Percentiles rank a stretch among this genome's conserved stretches.
Conservation (phyloP, 2,888 invertebrate genomes). For the Eumerus sabulonum region DNA sequence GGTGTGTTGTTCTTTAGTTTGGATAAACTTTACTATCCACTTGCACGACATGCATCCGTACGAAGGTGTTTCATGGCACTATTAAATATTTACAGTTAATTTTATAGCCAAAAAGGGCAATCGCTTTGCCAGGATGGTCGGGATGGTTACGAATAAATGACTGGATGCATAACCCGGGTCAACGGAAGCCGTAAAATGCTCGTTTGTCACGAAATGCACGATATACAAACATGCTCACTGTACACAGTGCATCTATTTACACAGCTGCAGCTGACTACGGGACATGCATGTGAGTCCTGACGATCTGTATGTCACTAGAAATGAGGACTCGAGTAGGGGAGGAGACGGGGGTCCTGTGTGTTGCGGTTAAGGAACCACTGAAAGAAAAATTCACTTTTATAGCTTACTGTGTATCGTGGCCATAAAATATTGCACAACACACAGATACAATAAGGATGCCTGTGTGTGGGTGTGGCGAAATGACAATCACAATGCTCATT, state of each 20-base stretch:
- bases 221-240: conserved; percentile 43
- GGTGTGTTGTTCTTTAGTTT: conserved; percentile 59
- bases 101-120: conserved; percentile 77
- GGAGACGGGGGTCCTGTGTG: background rate
- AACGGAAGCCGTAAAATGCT: conserved; percentile 79
- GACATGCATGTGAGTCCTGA: conserved; percentile 9
- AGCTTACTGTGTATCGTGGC: conserved; percentile 70
- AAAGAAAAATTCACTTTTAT: conserved; percentile 76
- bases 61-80: conserved; percentile 69
- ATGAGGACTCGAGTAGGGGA: background rate
- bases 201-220: conserved; percentile 79
- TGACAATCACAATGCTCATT: conserved; percentile 56
- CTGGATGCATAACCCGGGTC: conserved; percentile 75
- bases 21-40: conserved; percentile 38
- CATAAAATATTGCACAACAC: conserved; percentile 71
- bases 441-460: no score
- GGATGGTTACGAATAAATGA: no score
- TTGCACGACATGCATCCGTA: conserved; percentile 50
- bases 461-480: conserved; percentile 13
- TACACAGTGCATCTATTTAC: conserved; percentile 49
- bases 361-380: conserved; percentile 30
- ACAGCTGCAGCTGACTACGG: conserved; percentile 44
- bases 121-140: conserved; percentile 73
- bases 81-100: conserved; percentile 79
- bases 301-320: conserved; percentile 33